Percentiles rank a stretch among this genome's conserved stretches.
These are phyloP conservation scores for Parazoanthus darwini DNA, from an alignment of 92 coral and sea anemone genomes.

Conservation along the genomic window DNA sequence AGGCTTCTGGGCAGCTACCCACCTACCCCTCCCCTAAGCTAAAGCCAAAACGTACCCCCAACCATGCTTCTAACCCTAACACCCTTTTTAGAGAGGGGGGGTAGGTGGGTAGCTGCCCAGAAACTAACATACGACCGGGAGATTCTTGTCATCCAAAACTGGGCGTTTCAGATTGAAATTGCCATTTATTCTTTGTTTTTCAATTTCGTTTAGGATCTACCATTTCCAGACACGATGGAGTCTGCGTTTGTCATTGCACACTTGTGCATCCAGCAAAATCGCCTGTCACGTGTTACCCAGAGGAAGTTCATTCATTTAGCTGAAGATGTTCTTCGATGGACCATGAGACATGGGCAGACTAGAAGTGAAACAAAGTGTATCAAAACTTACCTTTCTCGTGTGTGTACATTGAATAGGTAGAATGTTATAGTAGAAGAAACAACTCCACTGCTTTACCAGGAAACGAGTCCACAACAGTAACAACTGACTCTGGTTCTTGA, in stretches of 20 bases:
- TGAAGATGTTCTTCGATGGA: conserved; percentile 56
- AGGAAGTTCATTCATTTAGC: conserved; percentile 54
- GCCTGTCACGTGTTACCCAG: conserved; percentile 44
- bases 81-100: too few species aligned
- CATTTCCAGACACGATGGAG: conserved; percentile 87
- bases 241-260: conserved; percentile 70
- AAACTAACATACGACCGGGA: too few species aligned
- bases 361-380: conserved; percentile 41
- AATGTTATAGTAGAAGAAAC: neutral
- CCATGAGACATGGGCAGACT: conserved; percentile 68
- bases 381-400: neutral
- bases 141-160: too few species aligned
- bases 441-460: neutral
- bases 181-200: neutral
- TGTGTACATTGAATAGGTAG: neutral
- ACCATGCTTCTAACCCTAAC: too few species aligned
- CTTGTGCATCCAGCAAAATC: conserved; percentile 54
- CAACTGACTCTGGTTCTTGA: too few species aligned
- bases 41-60: too few species aligned
- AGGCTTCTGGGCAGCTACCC: too few species aligned
- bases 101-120: too few species aligned
- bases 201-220: conserved; percentile 66
- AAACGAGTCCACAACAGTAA: too few species aligned
- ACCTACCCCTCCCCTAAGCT: too few species aligned
- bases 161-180: neutral